Conservation (phyloP, 2,888 invertebrate species). For the Dolichomitus sp. region DNA sequence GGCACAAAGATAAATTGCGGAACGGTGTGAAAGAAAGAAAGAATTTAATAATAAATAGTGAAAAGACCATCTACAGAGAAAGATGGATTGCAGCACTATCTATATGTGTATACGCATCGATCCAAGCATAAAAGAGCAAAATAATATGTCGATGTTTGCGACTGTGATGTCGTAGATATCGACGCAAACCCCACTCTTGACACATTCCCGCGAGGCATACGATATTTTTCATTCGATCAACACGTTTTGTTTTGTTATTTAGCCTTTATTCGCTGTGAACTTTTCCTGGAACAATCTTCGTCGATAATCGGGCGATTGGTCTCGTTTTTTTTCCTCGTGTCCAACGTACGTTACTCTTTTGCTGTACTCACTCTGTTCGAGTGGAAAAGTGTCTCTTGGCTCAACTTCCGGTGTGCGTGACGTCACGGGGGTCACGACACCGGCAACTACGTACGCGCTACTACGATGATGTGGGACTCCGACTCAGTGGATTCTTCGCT, state of each 20-base stretch:
- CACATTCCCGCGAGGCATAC: constrained; percentile 15
- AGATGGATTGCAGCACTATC: not conserved
- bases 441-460: constrained; percentile 28
- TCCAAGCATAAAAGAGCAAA: constrained; percentile 41
- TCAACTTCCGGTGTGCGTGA: constrained; percentile 57
- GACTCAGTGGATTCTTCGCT: not conserved
- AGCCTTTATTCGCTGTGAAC: not conserved
- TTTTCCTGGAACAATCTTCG: constrained; percentile 56
- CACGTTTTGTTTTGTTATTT: constrained; percentile 33
- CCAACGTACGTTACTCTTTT: not conserved
- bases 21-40: constrained; percentile 8
- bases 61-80: constrained; percentile 5
- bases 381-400: constrained; percentile 55
- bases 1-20: constrained; percentile 3
- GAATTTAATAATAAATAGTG: not conserved
- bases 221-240: constrained; percentile 28
- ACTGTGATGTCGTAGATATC: constrained; percentile 14
- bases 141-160: not conserved
- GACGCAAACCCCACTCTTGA: constrained; percentile 53
- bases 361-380: not conserved
- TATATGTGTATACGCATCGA: not conserved
- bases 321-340: constrained; percentile 24
- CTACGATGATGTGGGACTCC: constrained; percentile 11
- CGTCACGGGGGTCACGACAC: constrained; percentile 58
- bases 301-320: constrained; percentile 15